Base-by-base conservation (phyloP, 2,797 vertebrate species). In the Loriculus beryllinus region DNA sequence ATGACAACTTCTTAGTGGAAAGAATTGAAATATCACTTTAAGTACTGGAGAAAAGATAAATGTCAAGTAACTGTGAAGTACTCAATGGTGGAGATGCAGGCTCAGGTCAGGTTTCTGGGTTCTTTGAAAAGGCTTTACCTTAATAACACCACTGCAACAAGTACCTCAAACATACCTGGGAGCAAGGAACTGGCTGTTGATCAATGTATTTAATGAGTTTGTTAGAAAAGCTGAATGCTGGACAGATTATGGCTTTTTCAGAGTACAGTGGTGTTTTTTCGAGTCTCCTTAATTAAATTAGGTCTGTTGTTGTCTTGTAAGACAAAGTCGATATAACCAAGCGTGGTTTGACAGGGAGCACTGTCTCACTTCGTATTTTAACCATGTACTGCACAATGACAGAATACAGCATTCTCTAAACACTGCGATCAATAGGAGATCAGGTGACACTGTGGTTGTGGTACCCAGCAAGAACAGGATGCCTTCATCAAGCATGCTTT, bases 41-140 rank as follows among this genome's bases (percentile, higher is more conserved):
- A 72, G 54, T 65, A 33, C 48, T 42, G 64, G 33, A 54, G 45
- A 42, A 60, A 51, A 76, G 33, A 85, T 70, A 29, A 22, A 37
- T 9, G n/a, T 29, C 35, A 78, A 14, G 39, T 43, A 52, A 57
- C 40, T 49, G 57, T 22, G 3, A 62, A 76, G 59, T 43, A 23
- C 43, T 23, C 35, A 6, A 25, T 25, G 18, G 25, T n/a, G 20
- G 48, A 37, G 63, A 35, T 31, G 40, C 26, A 60, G 16, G 8
- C 35, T 68, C 51, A 48, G 31, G 19, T 54, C 28, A 35, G n/a
- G 9, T 31, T 40, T 48, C 45, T 40, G 47, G 12, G 14, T 12
- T 0, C 0, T 47, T 45, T n/a, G 52, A 15, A n/a, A 42, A 45
- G 37, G 28, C n/a, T 35, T 48, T 20, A 7, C 29, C 8, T 1